Conservation (phyloP, 1,140 invertebrate genomes). For the Drosophila auraria region DNA sequence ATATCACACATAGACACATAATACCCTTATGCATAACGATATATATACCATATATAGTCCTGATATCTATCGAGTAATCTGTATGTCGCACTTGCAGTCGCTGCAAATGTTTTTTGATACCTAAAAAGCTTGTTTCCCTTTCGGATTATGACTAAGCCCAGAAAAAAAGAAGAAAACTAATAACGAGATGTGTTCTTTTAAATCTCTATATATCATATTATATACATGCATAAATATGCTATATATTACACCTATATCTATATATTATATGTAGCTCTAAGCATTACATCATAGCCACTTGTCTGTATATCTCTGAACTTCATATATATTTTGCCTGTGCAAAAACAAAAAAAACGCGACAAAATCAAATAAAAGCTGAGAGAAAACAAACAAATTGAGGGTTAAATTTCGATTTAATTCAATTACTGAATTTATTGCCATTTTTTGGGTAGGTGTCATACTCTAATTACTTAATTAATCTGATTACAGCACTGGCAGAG, state of each 20-base stretch:
- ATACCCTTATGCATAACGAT: constrained; percentile 30
- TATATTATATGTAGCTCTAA: constrained; percentile 64
- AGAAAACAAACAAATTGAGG: constrained; percentile 26
- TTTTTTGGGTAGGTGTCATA: no score
- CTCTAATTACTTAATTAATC: constrained; percentile 12
- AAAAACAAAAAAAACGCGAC: constrained; percentile 35
- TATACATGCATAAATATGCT: constrained; percentile 44
- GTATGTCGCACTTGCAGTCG: constrained; percentile 45
- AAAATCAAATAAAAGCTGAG: constrained; percentile 73
- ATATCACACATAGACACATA: constrained; percentile 51
- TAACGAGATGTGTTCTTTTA: constrained; percentile 38
- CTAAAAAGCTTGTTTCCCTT: constrained; percentile 59
- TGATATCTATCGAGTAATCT: constrained; percentile 32
- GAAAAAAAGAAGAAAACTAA: neutral
- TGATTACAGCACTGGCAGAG: neutral
- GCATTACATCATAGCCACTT: constrained; percentile 61
- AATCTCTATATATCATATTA: constrained; percentile 57
- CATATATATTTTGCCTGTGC: constrained; percentile 56
- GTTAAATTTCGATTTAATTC: neutral
- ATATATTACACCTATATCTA: constrained; percentile 51
- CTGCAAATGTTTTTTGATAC: constrained; percentile 41
- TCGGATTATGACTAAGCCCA: constrained; percentile 26
- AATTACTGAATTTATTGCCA: neutral
- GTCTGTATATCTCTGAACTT: constrained; percentile 69
- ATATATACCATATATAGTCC: constrained; percentile 49